Evolutionary conservation across 2,113 vertebrate genomes (phyloP), one percentile per base, ranked within the genome.

Genomic region (Cebus imitator): DNA sequence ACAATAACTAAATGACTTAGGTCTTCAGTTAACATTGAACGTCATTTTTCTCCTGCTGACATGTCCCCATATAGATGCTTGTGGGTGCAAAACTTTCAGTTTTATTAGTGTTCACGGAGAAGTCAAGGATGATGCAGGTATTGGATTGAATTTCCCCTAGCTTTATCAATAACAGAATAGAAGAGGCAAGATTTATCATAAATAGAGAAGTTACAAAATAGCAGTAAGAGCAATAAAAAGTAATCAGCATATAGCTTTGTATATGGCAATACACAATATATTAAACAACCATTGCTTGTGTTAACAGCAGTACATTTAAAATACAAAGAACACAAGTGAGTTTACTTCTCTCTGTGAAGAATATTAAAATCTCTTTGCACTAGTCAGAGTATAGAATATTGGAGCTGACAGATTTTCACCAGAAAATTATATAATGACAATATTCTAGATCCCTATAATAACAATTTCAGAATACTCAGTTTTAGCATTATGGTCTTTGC

Each of bases 1-100:
- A 1, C 45, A 35, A 57, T 82, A 95, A 37, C 0, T 6, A 5
- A 7, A 21, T 23, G 8, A 32, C 8, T 8, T 8, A 30, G 57
- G 50, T 52, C 45, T 66, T 58, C 17, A 68, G 5, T 85, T 68
- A 57, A 27, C 35, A 27, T 4, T 43, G 8, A 87, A 32, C 40
- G 1, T 5, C 10, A 48, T 23, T 87, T 37, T 7, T 3, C 8
- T 58, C 18, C 30, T 82, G 8, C 5, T 4, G 8, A 3, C 2
- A 37, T 3, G 14, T 35, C 6, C 5, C 20, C 23, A 12, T 23
- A 13, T 8, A 57, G 43, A 43, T 52, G 3, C 2, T 18, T 72
- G 8, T 45, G 27, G 8, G 16, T 1, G 8, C 2, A 72, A 81
- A 45, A 52, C 2, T 48, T 9, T 52, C 85, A 43, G 1, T 45